phyloP scores from a whole-genome alignment of 2,797 vertebrate genomes.

The Tarsius wallacei region DNA sequence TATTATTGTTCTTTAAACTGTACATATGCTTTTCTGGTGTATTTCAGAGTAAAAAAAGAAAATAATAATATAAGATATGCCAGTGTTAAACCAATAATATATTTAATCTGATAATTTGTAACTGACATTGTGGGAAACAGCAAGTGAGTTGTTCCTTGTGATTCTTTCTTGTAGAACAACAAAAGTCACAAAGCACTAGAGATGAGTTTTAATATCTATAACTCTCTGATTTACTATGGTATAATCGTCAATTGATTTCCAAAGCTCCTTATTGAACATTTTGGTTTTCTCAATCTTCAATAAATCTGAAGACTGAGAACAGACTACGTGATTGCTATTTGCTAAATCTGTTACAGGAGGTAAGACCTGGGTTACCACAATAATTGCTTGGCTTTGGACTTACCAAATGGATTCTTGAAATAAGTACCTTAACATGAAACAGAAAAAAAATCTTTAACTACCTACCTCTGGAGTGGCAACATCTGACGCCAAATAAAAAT shows the following conservation, averaged over 20 bases:
- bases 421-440: neutral
- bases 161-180: neutral
- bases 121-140: neutral
- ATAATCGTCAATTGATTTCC: neutral
- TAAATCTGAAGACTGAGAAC: neutral
- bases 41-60: neutral
- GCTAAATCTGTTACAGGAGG: neutral
- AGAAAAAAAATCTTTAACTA: neutral
- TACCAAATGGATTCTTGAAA: neutral
- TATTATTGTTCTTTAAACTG: neutral
- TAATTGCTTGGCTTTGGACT: slow-evolving; percentile 16
- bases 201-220: neutral
- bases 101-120: neutral
- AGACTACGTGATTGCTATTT: neutral
- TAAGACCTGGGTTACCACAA: neutral
- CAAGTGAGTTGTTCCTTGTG: neutral
- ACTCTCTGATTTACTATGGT: neutral
- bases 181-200: neutral
- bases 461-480: slow-evolving; percentile 9
- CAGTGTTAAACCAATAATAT: neutral
- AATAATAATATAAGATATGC: neutral
- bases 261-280: neutral
- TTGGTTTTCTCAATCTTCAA: neutral
- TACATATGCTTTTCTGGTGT: neutral
- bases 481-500: neutral